Evolutionary conservation across 2,888 invertebrate genomes (phyloP), one percentile per base, ranked within the genome.

Genomic region (Phyllotreta cruciferae): DNA sequence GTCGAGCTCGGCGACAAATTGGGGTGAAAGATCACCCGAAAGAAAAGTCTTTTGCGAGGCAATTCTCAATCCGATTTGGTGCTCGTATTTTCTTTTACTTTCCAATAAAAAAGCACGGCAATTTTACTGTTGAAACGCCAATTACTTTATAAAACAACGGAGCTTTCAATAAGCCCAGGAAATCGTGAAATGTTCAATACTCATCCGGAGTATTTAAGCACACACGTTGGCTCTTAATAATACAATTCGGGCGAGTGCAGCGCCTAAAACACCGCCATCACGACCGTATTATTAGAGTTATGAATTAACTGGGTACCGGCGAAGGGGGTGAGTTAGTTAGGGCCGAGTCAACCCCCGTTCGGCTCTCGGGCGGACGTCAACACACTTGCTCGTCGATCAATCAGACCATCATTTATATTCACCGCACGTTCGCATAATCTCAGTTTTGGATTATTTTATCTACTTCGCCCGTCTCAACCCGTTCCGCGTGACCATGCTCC

Each of bases 401-500:
- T 74, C 74, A 74, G 72, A 60, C 66, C 64, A 60, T 58, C 75
- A 80, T 81, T 81, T 78, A 75, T 78, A 81, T 81, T 81, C 80
- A 77, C 73, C 76, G 77, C 81, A 81, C 81, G 81, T 81, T 74
- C 77, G 73, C 73, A 77, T 81, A 81, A 81, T 81, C 81, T 80
- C 77, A 77, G 75, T 79, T 78, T 79, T 79, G 79, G 79, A 80
- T 79, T 80, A 80, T 80, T 80, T 80, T 80, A 80, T 80, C 80
- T 78, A 74, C 74, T 73, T 71, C 75, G 73, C 74, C 77, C 75
- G 76, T 74, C 75, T 76, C 73, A 75, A 76, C 76, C 74, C 75
- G 66, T 66, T 72, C 60, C 42, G 52, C 10, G 13, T 38, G 52
- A 44, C 38, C 34, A 24, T 50, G 13, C 37, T 41, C 41, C 34